phyloP scores from a whole-genome alignment of 2,113 vertebrate genomes.

The Aldabrachelys gigantea region DNA sequence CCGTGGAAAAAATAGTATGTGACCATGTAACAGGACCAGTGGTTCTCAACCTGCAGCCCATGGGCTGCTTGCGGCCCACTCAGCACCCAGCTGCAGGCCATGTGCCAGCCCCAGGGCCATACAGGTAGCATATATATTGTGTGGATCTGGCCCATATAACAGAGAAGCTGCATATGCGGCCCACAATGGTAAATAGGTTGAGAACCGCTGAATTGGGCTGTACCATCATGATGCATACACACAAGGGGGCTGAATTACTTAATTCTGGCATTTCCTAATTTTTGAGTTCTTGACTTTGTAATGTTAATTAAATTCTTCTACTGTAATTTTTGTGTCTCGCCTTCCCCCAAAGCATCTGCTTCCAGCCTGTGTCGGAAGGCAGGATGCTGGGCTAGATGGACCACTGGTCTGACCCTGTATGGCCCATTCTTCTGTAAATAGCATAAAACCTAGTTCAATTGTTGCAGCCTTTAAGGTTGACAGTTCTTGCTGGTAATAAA shows the following conservation, averaged over 20 bases:
- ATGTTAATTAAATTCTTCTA: not conserved
- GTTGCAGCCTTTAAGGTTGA: conserved; percentile 27
- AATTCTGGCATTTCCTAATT: not conserved
- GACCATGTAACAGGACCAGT: not conserved
- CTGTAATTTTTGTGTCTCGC: conserved; percentile 42
- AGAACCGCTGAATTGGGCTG: not conserved
- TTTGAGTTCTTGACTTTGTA: not conserved
- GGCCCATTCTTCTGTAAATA: conserved; percentile 5
- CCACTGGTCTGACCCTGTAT: not conserved
- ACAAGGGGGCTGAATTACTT: not conserved
- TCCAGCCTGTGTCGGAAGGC: not conserved
- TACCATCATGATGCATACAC: not conserved
- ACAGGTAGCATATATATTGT: no score
- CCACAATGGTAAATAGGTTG: no score
- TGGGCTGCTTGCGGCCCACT: no score
- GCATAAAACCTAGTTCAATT: not conserved
- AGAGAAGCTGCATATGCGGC: no score
- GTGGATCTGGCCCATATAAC: no score
- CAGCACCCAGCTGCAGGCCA: no score
- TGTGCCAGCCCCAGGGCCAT: no score
- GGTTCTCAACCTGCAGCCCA: no score
- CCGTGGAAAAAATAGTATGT: not conserved
- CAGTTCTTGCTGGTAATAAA: conserved; percentile 51
- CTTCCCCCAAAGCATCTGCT: not conserved
- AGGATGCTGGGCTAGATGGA: not conserved